Evolutionary conservation across 53 echinoderm and acorn worm species (phyloP).

Genomic region (Henricia sp.): DNA sequence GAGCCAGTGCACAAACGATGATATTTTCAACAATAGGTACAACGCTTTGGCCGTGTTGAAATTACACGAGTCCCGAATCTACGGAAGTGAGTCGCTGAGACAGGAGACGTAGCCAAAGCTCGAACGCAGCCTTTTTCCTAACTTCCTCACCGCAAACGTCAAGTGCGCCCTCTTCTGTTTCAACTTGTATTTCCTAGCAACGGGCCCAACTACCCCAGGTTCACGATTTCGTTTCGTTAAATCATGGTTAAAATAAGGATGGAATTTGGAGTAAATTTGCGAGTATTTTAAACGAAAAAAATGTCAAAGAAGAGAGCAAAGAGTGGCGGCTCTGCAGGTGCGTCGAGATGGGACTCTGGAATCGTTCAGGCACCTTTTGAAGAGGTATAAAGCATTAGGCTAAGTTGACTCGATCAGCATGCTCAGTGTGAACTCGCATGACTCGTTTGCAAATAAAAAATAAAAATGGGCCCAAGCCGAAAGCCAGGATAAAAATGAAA

Average conservation of each 20-base stretch:
- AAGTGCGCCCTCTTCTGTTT: constrained; percentile 46
- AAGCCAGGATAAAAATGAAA: too few species aligned
- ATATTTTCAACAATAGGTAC: background rate
- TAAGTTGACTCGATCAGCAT: too few species aligned
- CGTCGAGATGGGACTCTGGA: constrained; percentile 92
- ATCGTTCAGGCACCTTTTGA: constrained; percentile 81
- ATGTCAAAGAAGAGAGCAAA: constrained; percentile 98
- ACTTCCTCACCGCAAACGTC: background rate
- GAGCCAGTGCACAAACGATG: background rate
- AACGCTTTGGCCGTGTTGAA: background rate
- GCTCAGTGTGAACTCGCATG: too few species aligned
- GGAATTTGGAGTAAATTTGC: background rate
- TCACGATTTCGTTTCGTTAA: constrained; percentile 15
- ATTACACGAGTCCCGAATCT: background rate
- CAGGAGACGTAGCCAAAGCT: background rate
- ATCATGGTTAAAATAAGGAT: background rate
- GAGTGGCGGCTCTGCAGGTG: constrained; percentile 96
- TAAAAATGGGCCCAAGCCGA: too few species aligned
- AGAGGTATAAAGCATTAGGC: constrained; percentile 66
- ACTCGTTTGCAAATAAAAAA: too few species aligned
- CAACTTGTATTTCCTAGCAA: constrained; percentile 40
- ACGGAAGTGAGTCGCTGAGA: background rate
- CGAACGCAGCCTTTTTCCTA: background rate
- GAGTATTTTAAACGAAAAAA: background rate
- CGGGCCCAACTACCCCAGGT: constrained; percentile 34